Conservation (phyloP, 2,797 vertebrate genomes). For the Varecia variegata region DNA sequence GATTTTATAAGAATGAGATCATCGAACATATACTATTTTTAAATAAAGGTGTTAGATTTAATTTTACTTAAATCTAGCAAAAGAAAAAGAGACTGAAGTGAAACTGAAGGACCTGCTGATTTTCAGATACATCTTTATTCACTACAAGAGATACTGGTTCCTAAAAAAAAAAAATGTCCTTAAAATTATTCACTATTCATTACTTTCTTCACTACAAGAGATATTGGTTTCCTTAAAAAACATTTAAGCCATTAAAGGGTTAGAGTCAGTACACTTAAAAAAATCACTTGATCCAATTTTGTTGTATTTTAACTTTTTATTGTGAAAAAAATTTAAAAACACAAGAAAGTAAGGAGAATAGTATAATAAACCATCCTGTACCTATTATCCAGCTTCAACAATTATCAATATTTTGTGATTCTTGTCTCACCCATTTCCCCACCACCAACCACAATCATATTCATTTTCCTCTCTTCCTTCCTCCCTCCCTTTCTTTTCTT, state of each 20-base stretch:
- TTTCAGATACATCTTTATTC: background rate
- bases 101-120: background rate
- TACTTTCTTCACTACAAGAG: background rate
- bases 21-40: background rate
- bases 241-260: background rate
- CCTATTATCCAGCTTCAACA: background rate
- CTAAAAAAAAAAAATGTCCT: background rate
- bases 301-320: background rate
- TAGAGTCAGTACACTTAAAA: slow-evolving; percentile 2
- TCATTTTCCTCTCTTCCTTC: background rate
- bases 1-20: background rate
- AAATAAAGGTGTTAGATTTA: slow-evolving; percentile 18
- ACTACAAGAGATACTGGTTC: background rate
- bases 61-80: background rate
- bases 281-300: background rate
- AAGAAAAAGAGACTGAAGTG: background rate
- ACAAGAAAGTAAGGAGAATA: background rate
- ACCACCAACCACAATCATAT: background rate
- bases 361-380: background rate
- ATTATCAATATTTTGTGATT: background rate
- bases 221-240: background rate
- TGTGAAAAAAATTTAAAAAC: background rate
- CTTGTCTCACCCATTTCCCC: background rate
- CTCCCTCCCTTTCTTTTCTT: background rate
- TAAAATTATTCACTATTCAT: too few species aligned